These are phyloP conservation scores for Austrolebias charrua DNA, from an alignment of 2,797 vertebrate species.

Conservation along the genomic window DNA sequence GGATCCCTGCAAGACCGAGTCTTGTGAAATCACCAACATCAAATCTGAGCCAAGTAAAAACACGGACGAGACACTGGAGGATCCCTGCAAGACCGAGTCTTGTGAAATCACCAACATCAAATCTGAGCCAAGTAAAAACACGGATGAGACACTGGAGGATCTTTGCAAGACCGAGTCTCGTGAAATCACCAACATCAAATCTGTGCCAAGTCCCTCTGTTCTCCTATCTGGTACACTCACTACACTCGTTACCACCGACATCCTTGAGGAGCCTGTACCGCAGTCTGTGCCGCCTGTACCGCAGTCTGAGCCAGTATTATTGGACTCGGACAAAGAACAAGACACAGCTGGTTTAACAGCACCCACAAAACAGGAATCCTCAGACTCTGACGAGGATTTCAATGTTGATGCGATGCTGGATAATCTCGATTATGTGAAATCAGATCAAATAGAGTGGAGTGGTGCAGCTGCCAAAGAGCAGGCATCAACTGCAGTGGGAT, in stretches of 20 bases:
- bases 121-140: too few relatives aligned
- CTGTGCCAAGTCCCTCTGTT: constrained; percentile 16
- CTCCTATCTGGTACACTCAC: neutral
- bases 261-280: constrained; percentile 22
- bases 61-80: constrained; percentile 13
- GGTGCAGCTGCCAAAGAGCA: constrained; percentile 43
- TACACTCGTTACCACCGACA: constrained; percentile 15
- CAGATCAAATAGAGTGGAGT: constrained; percentile 40
- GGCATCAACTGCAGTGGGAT: constrained; percentile 35
- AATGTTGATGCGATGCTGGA: constrained; percentile 79
- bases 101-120: constrained; percentile 34
- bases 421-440: constrained; percentile 72
- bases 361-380: constrained; percentile 66
- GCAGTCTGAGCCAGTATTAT: constrained; percentile 4
- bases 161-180: too few relatives aligned
- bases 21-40: constrained; percentile 15
- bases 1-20: constrained; percentile 21
- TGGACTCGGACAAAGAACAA: constrained; percentile 18
- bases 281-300: constrained; percentile 15
- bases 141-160: too few relatives aligned
- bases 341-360: neutral
- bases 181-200: too few relatives aligned
- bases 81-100: constrained; percentile 19
- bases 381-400: constrained; percentile 75
- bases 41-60: constrained; percentile 55